phyloP scores from a whole-genome alignment of 2,113 vertebrate species.

The Callopanchax toddi region DNA sequence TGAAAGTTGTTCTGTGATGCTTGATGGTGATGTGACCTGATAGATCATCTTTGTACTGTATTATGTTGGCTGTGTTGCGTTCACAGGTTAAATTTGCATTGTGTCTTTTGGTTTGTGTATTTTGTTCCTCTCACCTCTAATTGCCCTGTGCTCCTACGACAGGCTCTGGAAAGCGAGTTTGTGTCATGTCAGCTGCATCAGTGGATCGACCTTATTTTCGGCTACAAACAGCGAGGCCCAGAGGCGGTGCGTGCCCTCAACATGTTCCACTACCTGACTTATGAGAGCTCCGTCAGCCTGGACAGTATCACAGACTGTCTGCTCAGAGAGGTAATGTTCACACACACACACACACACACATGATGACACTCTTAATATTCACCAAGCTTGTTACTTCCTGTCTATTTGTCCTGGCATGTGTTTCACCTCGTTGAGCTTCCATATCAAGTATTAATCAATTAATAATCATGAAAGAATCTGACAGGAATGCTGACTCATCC shows the following conservation, averaged over 20 bases:
- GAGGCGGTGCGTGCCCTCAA: conserved; percentile 96
- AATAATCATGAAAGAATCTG: conserved; percentile 53
- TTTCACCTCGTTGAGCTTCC: conserved; percentile 41
- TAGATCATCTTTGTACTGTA: not conserved
- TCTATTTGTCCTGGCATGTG: conserved; percentile 50
- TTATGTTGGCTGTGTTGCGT: conserved; percentile 13
- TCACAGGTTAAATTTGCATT: conserved; percentile 38
- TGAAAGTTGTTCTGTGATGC: too few species aligned
- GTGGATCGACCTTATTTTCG: conserved; percentile 99
- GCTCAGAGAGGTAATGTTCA: conserved; percentile 87
- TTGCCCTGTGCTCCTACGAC: conserved; percentile 72
- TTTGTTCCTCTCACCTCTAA: conserved; percentile 67
- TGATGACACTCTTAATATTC: too few species aligned
- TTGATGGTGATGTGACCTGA: too few species aligned
- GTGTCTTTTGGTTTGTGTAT: conserved; percentile 26
- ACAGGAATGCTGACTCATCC: conserved; percentile 55
- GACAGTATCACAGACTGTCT: conserved; percentile 90
- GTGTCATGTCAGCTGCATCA: conserved; percentile 99
- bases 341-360: not conserved
- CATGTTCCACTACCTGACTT: conserved; percentile 96
- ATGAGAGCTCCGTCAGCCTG: conserved; percentile 93
- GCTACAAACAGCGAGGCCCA: conserved; percentile 97
- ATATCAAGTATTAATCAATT: conserved; percentile 58
- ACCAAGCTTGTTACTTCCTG: too few species aligned
- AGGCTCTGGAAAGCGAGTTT: conserved; percentile 99